Base-by-base conservation (phyloP, 1,140 invertebrate genomes). In the Wiebesia pumilae region DNA sequence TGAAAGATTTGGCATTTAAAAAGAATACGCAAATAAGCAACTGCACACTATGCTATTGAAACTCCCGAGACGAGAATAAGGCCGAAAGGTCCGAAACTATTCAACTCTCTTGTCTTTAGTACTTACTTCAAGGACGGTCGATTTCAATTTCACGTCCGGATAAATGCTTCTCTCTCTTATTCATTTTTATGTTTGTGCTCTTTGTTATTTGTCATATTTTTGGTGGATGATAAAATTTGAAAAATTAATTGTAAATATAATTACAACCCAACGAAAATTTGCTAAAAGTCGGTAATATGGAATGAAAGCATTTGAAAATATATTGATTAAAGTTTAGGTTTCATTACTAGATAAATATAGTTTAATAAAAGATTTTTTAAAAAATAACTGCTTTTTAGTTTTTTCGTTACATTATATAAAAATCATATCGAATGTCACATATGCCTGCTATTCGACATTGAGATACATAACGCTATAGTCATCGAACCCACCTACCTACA, bases 71-170 rank as follows among this genome's bases (percentile, higher is more conserved):
- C 71, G 75, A 35, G 73, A 40, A 81, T 86, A 78, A 86, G 85
- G 54, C 67, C 54, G 62, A 69, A 43, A 51, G 84, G 38, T 43
- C 78, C 51, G 67, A 83, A 86, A 86, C 80, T 83, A 83, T 86
- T 86, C 71, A 33, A 82, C 54, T 83, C 62, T 82, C 73, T 81
- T 24, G 35, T 67, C 75, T 35, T 67, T 7, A 87, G 73, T 71
- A 80, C 75, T 80, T 89, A 88, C 83, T 78, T 89, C 83, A 73
- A 79, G 75, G 24, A 80, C 62, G 77, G 71, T 83, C 86, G 86
- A 87, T 87, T 82, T 87, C 80, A 84, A 84, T 87, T 77, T 87
- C 69, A 81, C 69, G 83, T 71, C 67, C 33, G 84, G 86, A 89
- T 81, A 88, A 81, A 69, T 85, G 71, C 51, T 73, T 81, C 35